Evolutionary conservation across 2,797 vertebrate genomes (phyloP).

Genomic region (Eremophila alpestris): DNA sequence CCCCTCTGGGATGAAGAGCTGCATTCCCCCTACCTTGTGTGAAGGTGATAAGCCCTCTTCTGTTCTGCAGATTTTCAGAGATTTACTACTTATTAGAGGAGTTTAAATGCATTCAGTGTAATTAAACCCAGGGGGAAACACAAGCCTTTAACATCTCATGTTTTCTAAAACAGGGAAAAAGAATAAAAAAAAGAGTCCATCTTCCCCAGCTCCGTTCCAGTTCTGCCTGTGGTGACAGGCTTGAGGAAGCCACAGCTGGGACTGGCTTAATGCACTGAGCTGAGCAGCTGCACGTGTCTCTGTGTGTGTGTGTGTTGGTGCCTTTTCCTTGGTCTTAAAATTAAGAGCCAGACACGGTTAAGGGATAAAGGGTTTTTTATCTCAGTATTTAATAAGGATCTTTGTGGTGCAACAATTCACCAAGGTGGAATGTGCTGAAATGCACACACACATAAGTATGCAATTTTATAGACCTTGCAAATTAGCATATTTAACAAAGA

Average conservation of each 20-base stretch:
- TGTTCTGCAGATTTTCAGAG: slow-evolving; percentile 42
- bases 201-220: background rate
- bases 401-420: background rate
- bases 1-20: background rate
- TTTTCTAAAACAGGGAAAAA: slow-evolving; percentile 19
- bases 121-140: slow-evolving; percentile 57
- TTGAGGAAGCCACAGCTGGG: background rate
- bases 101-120: slow-evolving; percentile 47
- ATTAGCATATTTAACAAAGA: background rate
- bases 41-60: slow-evolving; percentile 10
- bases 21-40: background rate
- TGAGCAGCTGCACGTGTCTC: background rate
- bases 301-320: background rate
- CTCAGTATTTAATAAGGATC: background rate
- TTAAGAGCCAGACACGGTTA: background rate
- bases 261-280: background rate
- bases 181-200: background rate
- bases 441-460: accelerated
- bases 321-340: background rate
- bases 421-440: background rate
- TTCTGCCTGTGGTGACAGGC: background rate
- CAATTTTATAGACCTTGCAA: background rate
- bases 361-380: background rate
- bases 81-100: slow-evolving; percentile 47
- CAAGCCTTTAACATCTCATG: slow-evolving; percentile 28